Evolutionary conservation across 2,888 invertebrate species (phyloP).

Genomic region (Drosophila atroscutellata): DNA sequence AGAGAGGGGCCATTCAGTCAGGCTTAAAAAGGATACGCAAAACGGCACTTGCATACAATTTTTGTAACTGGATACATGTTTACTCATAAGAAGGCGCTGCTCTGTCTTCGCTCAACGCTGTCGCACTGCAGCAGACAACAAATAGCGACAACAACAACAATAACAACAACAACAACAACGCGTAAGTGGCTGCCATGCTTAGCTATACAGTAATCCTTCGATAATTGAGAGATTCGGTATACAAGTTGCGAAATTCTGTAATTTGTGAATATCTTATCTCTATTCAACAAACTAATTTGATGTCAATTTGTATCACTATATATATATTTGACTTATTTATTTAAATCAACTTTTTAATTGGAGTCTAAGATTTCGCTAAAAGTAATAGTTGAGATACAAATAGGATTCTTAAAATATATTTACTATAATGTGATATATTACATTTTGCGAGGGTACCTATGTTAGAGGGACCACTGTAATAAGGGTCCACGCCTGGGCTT

Average conservation of each 20-base stretch:
- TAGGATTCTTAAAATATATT: not conserved
- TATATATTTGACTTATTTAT: not conserved
- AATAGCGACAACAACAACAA: slow-evolving; percentile 38
- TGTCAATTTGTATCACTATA: not conserved
- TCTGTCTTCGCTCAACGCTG: slow-evolving; percentile 47
- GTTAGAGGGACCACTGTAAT: slow-evolving; percentile 37
- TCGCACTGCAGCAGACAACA: slow-evolving; percentile 62
- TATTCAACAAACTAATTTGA: not conserved
- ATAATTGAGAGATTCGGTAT: not conserved
- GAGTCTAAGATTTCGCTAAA: not conserved
- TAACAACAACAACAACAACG: slow-evolving; percentile 23
- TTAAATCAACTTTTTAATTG: not conserved
- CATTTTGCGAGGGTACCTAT: not conserved
- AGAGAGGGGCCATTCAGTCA: slow-evolving; percentile 37
- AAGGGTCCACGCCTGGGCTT: slow-evolving; percentile 59
- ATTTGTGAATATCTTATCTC: not conserved
- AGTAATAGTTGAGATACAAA: not conserved
- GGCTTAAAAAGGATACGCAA: slow-evolving; percentile 60
- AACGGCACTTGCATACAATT: slow-evolving; percentile 33
- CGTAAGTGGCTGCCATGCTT: slow-evolving; percentile 70
- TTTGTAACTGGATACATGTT: slow-evolving; percentile 75
- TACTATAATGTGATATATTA: not conserved
- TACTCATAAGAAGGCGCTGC: slow-evolving; percentile 65
- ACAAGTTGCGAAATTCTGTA: not conserved
- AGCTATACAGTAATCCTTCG: slow-evolving; percentile 48